phyloP scores from a whole-genome alignment of 2,888 invertebrate species.

The Phyto melanocephala region DNA sequence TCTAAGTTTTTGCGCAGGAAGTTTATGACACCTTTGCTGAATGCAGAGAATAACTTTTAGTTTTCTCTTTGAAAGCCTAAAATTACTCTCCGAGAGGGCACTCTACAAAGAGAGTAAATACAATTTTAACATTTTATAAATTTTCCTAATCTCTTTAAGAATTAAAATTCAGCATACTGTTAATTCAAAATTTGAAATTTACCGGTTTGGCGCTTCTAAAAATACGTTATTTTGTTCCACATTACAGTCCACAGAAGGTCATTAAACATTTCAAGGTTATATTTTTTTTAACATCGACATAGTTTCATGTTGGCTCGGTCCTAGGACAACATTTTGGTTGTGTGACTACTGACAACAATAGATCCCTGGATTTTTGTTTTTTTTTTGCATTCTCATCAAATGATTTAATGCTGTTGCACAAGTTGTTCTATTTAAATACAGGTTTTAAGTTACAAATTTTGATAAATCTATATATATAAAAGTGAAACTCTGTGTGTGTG shows the following conservation, averaged over 20 bases:
- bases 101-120: neutral
- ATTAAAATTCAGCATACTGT: neutral
- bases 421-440: neutral
- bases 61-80: neutral
- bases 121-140: neutral
- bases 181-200: conserved; percentile 43
- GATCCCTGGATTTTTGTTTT: conserved; percentile 35
- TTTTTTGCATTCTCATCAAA: conserved; percentile 8
- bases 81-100: neutral
- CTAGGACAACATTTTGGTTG: conserved; percentile 50
- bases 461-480: too few species aligned
- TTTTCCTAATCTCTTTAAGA: conserved; percentile 2
- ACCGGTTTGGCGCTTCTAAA: conserved; percentile 18
- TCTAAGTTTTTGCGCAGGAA: conserved; percentile 35
- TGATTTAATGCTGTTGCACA: neutral
- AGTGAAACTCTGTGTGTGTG: too few species aligned
- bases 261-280: conserved; percentile 55
- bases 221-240: neutral
- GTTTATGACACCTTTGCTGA: conserved; percentile 20
- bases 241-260: conserved; percentile 42
- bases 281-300: conserved; percentile 23
- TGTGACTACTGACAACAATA: neutral
- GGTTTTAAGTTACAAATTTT: too few species aligned
- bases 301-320: conserved; percentile 27
- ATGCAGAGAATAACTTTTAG: neutral